Conservation (phyloP, 2,888 invertebrate species). For the Sinohyriopsis cumingii region DNA sequence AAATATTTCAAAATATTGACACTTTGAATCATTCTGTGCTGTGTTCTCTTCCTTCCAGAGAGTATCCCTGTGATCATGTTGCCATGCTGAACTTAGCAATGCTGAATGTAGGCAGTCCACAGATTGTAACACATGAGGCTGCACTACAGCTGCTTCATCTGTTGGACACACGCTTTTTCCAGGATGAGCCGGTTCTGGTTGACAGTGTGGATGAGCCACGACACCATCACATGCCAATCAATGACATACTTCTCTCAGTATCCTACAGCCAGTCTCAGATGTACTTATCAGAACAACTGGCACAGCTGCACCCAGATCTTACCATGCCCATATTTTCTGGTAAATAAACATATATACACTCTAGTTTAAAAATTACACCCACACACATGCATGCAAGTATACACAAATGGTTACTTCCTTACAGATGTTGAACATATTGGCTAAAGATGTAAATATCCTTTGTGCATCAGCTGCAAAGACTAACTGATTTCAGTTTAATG, state of each 20-base stretch:
- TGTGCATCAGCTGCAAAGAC: too few species aligned
- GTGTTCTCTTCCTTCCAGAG: constrained; percentile 47
- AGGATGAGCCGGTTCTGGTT: constrained; percentile 73
- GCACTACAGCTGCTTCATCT: constrained; percentile 93
- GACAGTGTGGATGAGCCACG: constrained; percentile 45
- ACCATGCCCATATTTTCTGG: constrained; percentile 99
- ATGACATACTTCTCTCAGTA: constrained; percentile 81
- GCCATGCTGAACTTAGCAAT: constrained; percentile 98
- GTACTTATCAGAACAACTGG: constrained; percentile 92
- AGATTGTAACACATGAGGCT: constrained; percentile 92
- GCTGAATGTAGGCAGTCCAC: constrained; percentile 95
- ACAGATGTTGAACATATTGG: too few species aligned
- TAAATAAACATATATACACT: constrained; percentile 71
- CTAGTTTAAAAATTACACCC: too few species aligned
- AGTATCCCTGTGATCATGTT: constrained; percentile 84
- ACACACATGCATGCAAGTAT: too few species aligned
- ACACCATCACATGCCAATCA: constrained; percentile 76
- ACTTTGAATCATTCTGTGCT: too few species aligned
- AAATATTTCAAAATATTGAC: too few species aligned
- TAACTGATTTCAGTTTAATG: too few species aligned
- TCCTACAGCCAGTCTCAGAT: constrained; percentile 95
- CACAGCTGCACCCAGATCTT: constrained; percentile 94
- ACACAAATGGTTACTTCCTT: too few species aligned
- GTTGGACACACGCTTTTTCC: constrained; percentile 96
- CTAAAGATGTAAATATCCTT: too few species aligned